These are phyloP conservation scores for Chymomyza procnemis DNA, from an alignment of 2,888 invertebrate species.

Conservation along the genomic window DNA sequence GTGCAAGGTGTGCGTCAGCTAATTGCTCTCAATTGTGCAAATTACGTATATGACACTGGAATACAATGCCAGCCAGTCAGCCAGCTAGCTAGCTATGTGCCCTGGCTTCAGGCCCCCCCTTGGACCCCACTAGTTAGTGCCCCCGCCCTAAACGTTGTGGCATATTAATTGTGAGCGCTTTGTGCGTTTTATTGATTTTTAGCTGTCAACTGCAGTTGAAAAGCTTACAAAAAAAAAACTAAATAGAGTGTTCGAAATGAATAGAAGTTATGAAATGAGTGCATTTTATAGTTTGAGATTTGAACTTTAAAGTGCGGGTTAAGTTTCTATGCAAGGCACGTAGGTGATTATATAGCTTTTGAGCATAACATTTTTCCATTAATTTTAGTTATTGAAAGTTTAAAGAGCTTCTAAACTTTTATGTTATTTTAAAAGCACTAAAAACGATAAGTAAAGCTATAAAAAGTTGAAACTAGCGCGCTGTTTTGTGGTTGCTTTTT, in stretches of 20 bases:
- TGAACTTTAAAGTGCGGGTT: background rate
- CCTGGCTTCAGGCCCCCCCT: background rate
- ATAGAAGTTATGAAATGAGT: background rate
- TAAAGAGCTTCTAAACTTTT: too few relatives aligned
- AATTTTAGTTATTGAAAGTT: too few relatives aligned
- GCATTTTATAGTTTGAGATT: background rate
- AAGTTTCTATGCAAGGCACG: background rate
- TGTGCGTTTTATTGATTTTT: slow-evolving; percentile 1
- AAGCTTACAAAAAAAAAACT: background rate
- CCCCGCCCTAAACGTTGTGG: background rate
- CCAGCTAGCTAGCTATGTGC: too few relatives aligned
- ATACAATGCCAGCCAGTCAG: background rate
- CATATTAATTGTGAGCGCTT: background rate
- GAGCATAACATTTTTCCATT: too few relatives aligned
- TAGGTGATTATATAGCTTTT: background rate
- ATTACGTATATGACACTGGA: slow-evolving; percentile 33
- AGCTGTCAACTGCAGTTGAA: background rate
- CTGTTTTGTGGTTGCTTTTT: too few relatives aligned
- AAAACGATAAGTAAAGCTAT: too few relatives aligned
- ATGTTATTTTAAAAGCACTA: too few relatives aligned
- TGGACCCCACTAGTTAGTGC: background rate
- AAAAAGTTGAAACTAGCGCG: too few relatives aligned
- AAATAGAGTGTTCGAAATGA: background rate
- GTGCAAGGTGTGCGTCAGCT: slow-evolving; percentile 51
- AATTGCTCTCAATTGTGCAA: slow-evolving; percentile 61